Percentiles rank a stretch among this genome's conserved stretches.
Conservation (phyloP, 2,888 invertebrate genomes). For the Cosmorhoe ocellata region DNA sequence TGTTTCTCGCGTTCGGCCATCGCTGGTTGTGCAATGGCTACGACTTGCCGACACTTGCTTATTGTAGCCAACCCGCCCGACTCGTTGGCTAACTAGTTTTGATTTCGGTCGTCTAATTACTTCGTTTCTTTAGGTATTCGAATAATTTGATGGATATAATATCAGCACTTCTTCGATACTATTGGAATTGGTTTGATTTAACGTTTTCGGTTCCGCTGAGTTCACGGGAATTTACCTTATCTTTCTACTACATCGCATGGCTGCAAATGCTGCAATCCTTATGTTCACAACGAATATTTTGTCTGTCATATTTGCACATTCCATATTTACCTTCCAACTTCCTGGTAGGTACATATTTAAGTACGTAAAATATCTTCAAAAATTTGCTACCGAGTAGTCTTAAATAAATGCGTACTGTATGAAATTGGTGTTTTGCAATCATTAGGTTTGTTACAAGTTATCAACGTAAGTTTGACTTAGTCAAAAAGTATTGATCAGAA, state of each 20-base stretch:
- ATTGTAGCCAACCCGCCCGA: slow-evolving; percentile 71
- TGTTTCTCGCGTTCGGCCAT: slow-evolving; percentile 81
- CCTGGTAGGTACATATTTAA: background rate
- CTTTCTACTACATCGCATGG: too few species aligned
- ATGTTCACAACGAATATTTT: slow-evolving; percentile 10
- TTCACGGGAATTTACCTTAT: too few species aligned
- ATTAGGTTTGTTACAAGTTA: too few species aligned
- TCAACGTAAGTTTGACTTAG: too few species aligned
- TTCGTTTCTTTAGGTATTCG: too few species aligned
- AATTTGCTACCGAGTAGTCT: background rate
- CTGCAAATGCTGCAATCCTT: background rate
- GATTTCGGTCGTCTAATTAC: slow-evolving; percentile 74
- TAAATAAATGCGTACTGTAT: background rate
- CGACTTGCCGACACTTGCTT: slow-evolving; percentile 77
- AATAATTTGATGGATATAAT: too few species aligned
- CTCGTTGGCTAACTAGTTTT: slow-evolving; percentile 75
- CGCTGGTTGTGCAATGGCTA: slow-evolving; percentile 73
- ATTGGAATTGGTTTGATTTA: too few species aligned
- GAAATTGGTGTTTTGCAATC: too few species aligned
- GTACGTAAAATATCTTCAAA: background rate
- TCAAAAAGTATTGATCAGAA: too few species aligned
- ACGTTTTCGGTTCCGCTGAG: too few species aligned
- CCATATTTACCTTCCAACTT: slow-evolving; percentile 4
- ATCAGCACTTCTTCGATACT: too few species aligned
- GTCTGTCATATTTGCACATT: slow-evolving; percentile 5